Evolutionary conservation across 1,140 invertebrate genomes (phyloP).

Genomic region (Odontomachus brunneus): DNA sequence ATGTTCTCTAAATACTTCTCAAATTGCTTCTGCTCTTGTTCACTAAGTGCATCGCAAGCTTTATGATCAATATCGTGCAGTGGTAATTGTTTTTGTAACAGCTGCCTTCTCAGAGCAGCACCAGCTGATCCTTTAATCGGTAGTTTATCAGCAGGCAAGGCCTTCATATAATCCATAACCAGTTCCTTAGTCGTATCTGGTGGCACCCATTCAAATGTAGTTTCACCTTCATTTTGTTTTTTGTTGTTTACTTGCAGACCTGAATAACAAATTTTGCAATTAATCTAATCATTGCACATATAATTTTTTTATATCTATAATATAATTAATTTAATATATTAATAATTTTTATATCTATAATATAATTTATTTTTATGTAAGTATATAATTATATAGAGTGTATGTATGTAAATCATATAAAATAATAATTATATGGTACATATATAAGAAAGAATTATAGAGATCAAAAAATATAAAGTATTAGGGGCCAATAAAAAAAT

Average conservation of each 20-base stretch:
- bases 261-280: slow-evolving; percentile 42
- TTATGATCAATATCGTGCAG: slow-evolving; percentile 91
- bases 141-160: slow-evolving; percentile 89
- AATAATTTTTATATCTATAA: too few species aligned
- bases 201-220: slow-evolving; percentile 86
- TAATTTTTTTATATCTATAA: too few species aligned
- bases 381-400: too few species aligned
- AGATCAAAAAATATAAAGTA: too few species aligned
- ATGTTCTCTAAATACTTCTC: slow-evolving; percentile 86
- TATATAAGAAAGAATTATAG: too few species aligned
- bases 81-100: slow-evolving; percentile 92
- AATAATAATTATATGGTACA: too few species aligned
- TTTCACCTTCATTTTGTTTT: slow-evolving; percentile 54
- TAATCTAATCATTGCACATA: too few species aligned
- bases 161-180: slow-evolving; percentile 90
- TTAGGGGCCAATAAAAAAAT: too few species aligned
- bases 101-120: slow-evolving; percentile 89
- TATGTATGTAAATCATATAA: too few species aligned
- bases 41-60: slow-evolving; percentile 87
- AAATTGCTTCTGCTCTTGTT: slow-evolving; percentile 87
- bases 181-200: slow-evolving; percentile 85
- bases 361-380: too few species aligned
- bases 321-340: too few species aligned
- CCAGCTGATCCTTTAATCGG: slow-evolving; percentile 92
- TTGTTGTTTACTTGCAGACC: slow-evolving; percentile 58